A percentile compares a stretch with the other conserved stretches of the same genome.
phyloP scores from a whole-genome alignment of 2,888 invertebrate genomes.

The Elysia crispata region DNA sequence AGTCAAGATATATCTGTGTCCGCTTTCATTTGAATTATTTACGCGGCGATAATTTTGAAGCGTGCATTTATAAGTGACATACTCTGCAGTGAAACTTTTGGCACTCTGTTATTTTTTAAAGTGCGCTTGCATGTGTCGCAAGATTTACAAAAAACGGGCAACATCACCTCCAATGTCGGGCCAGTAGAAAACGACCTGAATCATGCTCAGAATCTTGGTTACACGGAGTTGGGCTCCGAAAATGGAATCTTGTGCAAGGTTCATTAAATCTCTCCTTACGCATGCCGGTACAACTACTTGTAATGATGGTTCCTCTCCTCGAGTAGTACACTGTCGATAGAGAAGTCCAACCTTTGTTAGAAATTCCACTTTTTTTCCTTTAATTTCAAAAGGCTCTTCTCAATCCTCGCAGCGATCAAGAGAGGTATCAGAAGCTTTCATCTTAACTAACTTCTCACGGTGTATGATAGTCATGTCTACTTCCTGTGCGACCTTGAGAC shows the following conservation, averaged over 20 bases:
- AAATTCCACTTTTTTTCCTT: too few species aligned
- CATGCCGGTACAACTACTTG: conserved; percentile 14
- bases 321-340: too few species aligned
- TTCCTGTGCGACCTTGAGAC: too few species aligned
- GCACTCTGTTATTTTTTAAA: conserved; percentile 42
- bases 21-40: conserved; percentile 52
- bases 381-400: too few species aligned
- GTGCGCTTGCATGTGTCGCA: conserved; percentile 45
- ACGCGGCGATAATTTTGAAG: conserved; percentile 54
- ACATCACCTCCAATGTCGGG: conserved; percentile 35
- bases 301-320: not conserved
- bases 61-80: conserved; percentile 53
- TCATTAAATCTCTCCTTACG: not conserved
- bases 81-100: conserved; percentile 47
- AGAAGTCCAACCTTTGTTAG: too few species aligned
- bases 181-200: conserved; percentile 20
- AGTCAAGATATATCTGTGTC: conserved; percentile 53
- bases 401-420: too few species aligned
- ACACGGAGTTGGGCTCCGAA: conserved; percentile 32
- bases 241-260: conserved; percentile 22
- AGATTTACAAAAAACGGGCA: conserved; percentile 37
- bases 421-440: too few species aligned
- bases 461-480: too few species aligned
- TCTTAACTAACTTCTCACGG: too few species aligned
- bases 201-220: conserved; percentile 13